Percentiles rank a stretch among this genome's conserved stretches.
These are phyloP conservation scores for Falco punctatus DNA, from an alignment of 2,113 vertebrate species.

Conservation along the genomic window DNA sequence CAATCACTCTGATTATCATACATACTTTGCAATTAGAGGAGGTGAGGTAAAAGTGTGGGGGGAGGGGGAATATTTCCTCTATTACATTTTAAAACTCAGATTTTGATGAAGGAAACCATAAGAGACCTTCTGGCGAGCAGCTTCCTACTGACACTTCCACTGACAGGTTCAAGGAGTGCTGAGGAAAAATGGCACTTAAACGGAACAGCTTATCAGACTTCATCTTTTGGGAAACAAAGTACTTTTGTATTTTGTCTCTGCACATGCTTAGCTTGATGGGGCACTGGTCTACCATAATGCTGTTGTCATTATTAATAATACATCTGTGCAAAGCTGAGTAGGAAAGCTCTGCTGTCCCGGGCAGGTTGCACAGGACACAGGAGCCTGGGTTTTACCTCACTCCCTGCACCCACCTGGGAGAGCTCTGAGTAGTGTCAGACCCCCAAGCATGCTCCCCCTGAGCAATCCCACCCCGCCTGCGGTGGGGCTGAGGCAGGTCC, in stretches of 20 bases:
- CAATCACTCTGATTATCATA: neutral
- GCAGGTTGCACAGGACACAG: neutral
- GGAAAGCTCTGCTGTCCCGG: neutral
- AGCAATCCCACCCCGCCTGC: fast-evolving
- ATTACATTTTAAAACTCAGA: neutral
- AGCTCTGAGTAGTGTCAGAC: fast-evolving
- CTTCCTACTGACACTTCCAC: neutral
- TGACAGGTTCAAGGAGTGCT: neutral
- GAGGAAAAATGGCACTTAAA: neutral
- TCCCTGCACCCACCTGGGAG: neutral
- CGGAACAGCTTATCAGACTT: neutral
- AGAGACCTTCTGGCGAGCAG: neutral
- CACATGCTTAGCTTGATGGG: neutral
- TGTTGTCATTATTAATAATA: neutral
- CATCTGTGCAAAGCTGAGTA: neutral
- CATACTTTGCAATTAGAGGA: neutral
- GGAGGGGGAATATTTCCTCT: neutral
- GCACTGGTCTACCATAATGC: neutral
- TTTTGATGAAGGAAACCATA: neutral
- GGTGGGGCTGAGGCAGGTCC: neutral
- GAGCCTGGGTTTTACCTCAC: neutral
- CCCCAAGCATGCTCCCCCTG: fast-evolving
- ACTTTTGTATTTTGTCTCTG: neutral
- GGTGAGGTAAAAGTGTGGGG: neutral
- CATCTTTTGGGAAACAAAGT: neutral